A percentile compares a stretch with the other conserved stretches of the same genome.
These are phyloP conservation scores for Marasmarcha lunaedactyla DNA, from an alignment of 2,888 invertebrate genomes.

Conservation along the genomic window DNA sequence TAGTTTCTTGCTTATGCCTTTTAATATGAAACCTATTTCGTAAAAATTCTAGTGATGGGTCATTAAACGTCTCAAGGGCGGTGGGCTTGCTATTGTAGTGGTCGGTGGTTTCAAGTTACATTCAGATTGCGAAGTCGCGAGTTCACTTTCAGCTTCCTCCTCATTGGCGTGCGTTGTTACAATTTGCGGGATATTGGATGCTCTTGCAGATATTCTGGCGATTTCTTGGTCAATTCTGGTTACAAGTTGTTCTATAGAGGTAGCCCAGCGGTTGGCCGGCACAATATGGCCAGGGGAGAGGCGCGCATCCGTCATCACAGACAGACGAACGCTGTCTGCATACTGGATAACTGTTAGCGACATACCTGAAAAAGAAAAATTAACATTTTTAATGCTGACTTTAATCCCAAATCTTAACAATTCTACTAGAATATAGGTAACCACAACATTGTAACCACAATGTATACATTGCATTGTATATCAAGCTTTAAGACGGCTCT, in stretches of 20 bases:
- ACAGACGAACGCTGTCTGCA: constrained; percentile 72
- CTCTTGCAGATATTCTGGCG: constrained; percentile 41
- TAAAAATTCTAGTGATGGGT: constrained; percentile 18
- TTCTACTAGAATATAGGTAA: no score
- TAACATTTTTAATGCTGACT: no score
- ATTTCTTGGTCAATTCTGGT: constrained; percentile 48
- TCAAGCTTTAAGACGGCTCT: no score
- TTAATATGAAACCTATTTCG: no score
- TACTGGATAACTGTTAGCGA: constrained; percentile 79
- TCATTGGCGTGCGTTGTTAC: constrained; percentile 21
- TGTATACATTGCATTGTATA: no score
- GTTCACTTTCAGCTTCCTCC: constrained; percentile 12
- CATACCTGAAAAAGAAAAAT: constrained; percentile 67
- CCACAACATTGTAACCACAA: no score
- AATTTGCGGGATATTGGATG: constrained; percentile 24
- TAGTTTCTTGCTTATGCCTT: no score
- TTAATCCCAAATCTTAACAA: no score
- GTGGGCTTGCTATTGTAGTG: constrained; percentile 34
- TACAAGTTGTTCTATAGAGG: constrained; percentile 44
- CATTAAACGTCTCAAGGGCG: constrained; percentile 32
- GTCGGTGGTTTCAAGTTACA: constrained; percentile 34
- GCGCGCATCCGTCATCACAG: constrained; percentile 79
- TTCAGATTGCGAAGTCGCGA: constrained; percentile 10
- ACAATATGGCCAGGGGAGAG: constrained; percentile 74
- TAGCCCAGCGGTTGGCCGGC: constrained; percentile 58